Conservation (phyloP, 2,113 vertebrate species). For the Smithornis capensis region DNA sequence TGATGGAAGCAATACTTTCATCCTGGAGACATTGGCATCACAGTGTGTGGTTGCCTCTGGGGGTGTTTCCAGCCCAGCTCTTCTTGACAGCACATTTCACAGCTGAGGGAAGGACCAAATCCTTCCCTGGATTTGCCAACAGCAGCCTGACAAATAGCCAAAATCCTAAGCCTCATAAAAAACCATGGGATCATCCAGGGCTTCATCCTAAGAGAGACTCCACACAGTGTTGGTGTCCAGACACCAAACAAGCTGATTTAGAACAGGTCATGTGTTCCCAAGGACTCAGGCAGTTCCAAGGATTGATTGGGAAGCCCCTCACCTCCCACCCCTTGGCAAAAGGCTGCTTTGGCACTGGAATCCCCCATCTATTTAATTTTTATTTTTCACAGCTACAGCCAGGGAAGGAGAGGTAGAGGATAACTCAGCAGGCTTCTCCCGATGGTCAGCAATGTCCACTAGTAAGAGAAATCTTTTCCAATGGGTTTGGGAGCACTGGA, state of each 20-base stretch:
- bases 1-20: not conserved
- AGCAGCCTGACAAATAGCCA: not conserved
- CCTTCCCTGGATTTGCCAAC: not conserved
- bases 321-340: not conserved
- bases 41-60: not conserved
- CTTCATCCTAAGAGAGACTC: not conserved
- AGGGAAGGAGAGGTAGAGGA: not conserved
- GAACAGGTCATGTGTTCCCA: not conserved
- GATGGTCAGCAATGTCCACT: rapidly evolving
- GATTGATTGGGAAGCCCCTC: not conserved
- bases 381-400: not conserved
- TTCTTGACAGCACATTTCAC: not conserved
- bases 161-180: not conserved
- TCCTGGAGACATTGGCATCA: not conserved
- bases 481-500: not conserved
- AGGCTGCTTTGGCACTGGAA: not conserved
- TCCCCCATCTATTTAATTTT: not conserved
- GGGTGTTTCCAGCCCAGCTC: not conserved
- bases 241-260: not conserved
- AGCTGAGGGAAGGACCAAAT: not conserved
- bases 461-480: not conserved
- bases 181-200: not conserved
- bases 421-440: not conserved
- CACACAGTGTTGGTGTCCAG: not conserved
- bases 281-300: not conserved